A percentile compares a stretch with the other conserved stretches of the same genome.
Conservation (phyloP, 1,140 invertebrate genomes). For the Euwallacea fornicatus region DNA sequence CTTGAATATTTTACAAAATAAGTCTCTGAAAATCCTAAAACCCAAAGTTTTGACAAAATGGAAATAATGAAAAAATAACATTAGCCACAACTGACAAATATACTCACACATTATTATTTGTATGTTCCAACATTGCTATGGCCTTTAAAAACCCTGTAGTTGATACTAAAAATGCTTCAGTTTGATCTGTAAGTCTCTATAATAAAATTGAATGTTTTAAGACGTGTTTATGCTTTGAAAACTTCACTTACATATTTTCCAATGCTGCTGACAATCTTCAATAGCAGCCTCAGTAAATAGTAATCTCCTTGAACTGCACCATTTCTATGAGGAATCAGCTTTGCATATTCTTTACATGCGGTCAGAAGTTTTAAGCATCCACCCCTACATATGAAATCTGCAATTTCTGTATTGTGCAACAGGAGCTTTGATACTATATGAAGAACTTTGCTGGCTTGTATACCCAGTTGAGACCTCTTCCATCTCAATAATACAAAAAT, state of each 20-base stretch:
- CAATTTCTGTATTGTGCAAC: slow-evolving; percentile 28
- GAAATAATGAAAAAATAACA: too few relatives aligned
- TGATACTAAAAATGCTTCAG: slow-evolving; percentile 34
- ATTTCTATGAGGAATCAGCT: slow-evolving; percentile 29
- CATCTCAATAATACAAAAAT: neutral
- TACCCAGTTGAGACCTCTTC: neutral
- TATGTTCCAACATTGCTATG: slow-evolving; percentile 18
- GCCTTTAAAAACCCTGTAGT: slow-evolving; percentile 30
- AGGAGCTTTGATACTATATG: slow-evolving; percentile 36
- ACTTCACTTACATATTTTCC: slow-evolving; percentile 40
- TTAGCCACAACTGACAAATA: neutral
- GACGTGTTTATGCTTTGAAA: neutral
- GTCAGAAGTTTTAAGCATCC: slow-evolving; percentile 16
- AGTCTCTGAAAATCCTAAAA: too few relatives aligned
- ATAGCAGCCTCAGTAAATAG: slow-evolving; percentile 34
- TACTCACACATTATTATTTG: neutral
- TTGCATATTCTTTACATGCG: slow-evolving; percentile 18
- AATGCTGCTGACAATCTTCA: slow-evolving; percentile 33
- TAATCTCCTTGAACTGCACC: slow-evolving; percentile 8
- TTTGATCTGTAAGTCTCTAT: slow-evolving; percentile 36
- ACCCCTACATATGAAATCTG: slow-evolving; percentile 34
- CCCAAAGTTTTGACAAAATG: too few relatives aligned
- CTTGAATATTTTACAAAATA: slow-evolving; percentile 19
- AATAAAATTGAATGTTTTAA: slow-evolving; percentile 7
- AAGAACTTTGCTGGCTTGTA: slow-evolving; percentile 30